Conservation (phyloP, 1,140 invertebrate species). For the Pissodes strobi region DNA sequence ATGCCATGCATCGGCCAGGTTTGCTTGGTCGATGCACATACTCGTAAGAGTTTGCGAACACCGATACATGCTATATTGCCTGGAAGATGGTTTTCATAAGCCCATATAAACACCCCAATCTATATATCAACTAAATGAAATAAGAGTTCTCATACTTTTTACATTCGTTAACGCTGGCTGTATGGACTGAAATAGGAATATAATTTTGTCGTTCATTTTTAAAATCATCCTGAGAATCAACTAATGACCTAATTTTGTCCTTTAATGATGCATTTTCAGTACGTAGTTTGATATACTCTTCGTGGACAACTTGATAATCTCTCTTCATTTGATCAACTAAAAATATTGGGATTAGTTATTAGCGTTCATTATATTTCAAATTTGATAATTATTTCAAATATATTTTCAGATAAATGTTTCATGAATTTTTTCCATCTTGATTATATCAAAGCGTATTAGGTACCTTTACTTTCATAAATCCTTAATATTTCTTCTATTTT, state of each 20-base stretch:
- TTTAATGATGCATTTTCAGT: slow-evolving; percentile 62
- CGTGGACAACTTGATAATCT: slow-evolving; percentile 64
- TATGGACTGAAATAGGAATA: slow-evolving; percentile 61
- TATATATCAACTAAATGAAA: too few species aligned
- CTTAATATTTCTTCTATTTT: slow-evolving; percentile 65
- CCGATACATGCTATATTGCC: too few species aligned
- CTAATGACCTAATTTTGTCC: slow-evolving; percentile 60
- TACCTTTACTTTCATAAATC: slow-evolving; percentile 63
- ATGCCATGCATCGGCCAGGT: too few species aligned
- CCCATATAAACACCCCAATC: too few species aligned
- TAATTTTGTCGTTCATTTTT: slow-evolving; percentile 59
- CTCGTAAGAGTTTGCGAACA: too few species aligned
- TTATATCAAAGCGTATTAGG: too few species aligned
- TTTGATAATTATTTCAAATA: background rate
- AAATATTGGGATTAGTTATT: slow-evolving; percentile 20
- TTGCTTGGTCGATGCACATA: too few species aligned
- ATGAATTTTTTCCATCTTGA: too few species aligned
- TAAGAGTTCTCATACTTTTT: slow-evolving; percentile 61
- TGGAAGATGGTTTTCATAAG: too few species aligned
- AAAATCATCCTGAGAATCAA: slow-evolving; percentile 60
- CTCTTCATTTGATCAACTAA: slow-evolving; percentile 61
- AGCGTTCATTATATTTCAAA: background rate
- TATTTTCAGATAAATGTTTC: background rate
- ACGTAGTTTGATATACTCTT: slow-evolving; percentile 60
- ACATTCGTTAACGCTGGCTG: slow-evolving; percentile 64